A percentile compares a stretch with the other conserved stretches of the same genome.
Evolutionary conservation across 2,888 invertebrate genomes (phyloP).

Genomic region (Aleiodes alternator): DNA sequence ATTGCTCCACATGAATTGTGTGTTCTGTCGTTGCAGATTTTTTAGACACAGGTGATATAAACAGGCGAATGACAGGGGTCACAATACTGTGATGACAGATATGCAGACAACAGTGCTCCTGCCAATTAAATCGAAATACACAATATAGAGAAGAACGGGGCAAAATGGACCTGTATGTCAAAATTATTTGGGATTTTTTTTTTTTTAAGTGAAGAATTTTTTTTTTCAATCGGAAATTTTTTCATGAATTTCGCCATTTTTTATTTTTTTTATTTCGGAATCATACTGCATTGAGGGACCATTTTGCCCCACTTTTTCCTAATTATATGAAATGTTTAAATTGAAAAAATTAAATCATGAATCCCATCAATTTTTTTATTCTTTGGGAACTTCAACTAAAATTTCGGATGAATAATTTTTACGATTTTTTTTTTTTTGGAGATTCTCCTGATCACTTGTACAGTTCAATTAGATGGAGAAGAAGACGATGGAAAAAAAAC

Average conservation of each 20-base stretch:
- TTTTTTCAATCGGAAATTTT: too few relatives aligned
- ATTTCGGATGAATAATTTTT: not conserved
- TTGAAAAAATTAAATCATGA: not conserved
- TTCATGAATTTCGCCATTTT: too few relatives aligned
- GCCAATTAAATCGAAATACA: constrained; percentile 14
- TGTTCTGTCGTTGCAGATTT: not conserved
- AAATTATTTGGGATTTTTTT: too few relatives aligned
- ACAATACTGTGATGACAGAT: constrained; percentile 9
- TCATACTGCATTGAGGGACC: too few relatives aligned
- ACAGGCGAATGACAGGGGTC: constrained; percentile 26
- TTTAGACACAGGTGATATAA: constrained; percentile 10
- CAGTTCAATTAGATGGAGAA: not conserved
- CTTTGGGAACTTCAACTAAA: not conserved
- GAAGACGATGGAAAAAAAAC: too few relatives aligned
- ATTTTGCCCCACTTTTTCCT: too few relatives aligned
- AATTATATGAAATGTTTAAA: constrained; percentile 1
- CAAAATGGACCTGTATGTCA: too few relatives aligned
- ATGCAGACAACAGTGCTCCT: not conserved
- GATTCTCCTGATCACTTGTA: not conserved
- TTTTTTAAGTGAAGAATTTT: too few relatives aligned
- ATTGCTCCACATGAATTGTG: not conserved
- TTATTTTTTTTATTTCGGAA: too few relatives aligned
- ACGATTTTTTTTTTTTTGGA: not conserved
- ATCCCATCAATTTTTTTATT: too few relatives aligned
- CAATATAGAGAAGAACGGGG: not conserved